A percentile compares a stretch with the other conserved stretches of the same genome.
phyloP scores from a whole-genome alignment of 2,888 invertebrate genomes.

The Tetheella fluctuosa region DNA sequence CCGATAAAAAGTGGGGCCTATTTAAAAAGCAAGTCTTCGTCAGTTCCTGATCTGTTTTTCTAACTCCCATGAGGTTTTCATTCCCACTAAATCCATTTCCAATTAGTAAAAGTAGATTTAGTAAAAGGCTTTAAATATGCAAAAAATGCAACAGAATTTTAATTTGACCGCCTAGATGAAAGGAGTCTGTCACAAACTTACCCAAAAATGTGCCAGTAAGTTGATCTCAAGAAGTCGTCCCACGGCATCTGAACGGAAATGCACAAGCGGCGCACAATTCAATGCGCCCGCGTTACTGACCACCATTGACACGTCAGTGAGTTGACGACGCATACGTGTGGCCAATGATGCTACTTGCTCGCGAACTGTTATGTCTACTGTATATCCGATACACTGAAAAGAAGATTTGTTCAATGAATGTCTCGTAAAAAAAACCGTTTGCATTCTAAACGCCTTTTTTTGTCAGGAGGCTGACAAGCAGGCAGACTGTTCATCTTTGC shows the following conservation, averaged over 20 bases:
- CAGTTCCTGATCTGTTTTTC: no score
- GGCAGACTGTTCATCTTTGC: no score
- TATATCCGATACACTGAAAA: constrained; percentile 68
- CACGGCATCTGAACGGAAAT: constrained; percentile 59
- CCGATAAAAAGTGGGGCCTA: no score
- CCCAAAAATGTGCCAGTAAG: constrained; percentile 76
- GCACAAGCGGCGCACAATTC: constrained; percentile 58
- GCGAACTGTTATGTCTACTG: constrained; percentile 74
- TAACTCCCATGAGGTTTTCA: no score
- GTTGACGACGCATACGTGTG: constrained; percentile 62
- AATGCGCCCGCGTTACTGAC: constrained; percentile 70
- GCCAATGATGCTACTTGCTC: constrained; percentile 75
- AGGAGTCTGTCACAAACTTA: constrained; percentile 27
- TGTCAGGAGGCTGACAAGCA: no score
- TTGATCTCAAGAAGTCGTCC: constrained; percentile 65
- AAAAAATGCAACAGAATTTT: no score
- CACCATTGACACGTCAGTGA: constrained; percentile 72
- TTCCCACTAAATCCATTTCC: no score
- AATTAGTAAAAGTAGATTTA: no score
- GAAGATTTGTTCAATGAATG: neutral
- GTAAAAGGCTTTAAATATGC: no score
- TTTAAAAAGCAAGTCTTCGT: no score
- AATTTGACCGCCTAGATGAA: no score
- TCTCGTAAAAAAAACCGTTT: neutral
- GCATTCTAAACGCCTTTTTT: no score